Evolutionary conservation across 1,140 invertebrate genomes (phyloP).

Genomic region (Metopolophium dirhodum): DNA sequence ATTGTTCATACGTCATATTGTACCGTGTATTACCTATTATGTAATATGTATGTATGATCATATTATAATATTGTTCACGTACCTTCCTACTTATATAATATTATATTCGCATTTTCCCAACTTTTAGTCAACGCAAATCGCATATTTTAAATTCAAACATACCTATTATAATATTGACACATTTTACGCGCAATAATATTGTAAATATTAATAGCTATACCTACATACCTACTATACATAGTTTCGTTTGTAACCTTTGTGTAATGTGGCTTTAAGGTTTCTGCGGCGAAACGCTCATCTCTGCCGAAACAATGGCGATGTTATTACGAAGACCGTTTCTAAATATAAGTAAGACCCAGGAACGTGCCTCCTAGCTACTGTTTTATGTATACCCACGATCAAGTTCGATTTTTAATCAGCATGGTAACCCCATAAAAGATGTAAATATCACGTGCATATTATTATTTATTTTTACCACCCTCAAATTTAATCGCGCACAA

Average conservation of each 20-base stretch:
- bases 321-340: neutral
- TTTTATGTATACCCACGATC: too few species aligned
- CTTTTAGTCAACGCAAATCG: neutral
- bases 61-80: too few species aligned
- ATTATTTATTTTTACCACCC: too few species aligned
- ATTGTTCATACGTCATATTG: neutral
- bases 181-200: neutral
- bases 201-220: too few species aligned
- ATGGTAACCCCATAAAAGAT: too few species aligned
- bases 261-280: too few species aligned
- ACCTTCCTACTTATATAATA: neutral
- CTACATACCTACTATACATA: neutral
- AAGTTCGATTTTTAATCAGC: too few species aligned
- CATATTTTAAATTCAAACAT: neutral
- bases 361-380: neutral
- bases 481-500: too few species aligned
- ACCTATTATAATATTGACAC: neutral
- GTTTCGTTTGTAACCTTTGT: neutral
- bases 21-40: neutral
- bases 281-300: too few species aligned
- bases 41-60: too few species aligned
- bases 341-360: neutral
- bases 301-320: too few species aligned
- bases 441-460: too few species aligned
- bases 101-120: neutral